Base-by-base conservation (phyloP, 2,113 vertebrate genomes). In the Dipodomys spectabilis region DNA sequence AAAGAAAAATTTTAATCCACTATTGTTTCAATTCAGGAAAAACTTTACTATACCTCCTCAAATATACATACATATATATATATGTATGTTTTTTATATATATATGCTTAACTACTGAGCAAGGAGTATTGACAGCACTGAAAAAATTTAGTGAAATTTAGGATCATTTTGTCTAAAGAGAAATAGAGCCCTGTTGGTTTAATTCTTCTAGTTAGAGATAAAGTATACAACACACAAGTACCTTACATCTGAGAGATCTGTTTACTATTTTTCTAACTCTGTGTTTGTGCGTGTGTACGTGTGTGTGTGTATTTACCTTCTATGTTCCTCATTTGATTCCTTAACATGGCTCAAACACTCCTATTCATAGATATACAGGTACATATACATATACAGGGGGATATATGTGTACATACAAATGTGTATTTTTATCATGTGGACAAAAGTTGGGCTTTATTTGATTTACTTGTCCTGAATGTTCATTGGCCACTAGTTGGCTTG, bases 381-480 rank as follows among this genome's bases (percentile, higher is more conserved):
- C 30, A 9, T 64, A 6, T 22, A 19, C 60, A 62, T 22, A 19
- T 62, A 16, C 60, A 22, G 15, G 60, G 25, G 32, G 9, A 18
- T 45, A 13, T 23, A 4, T 45, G 19, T 27, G 11, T 49, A 19
- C 7, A 11, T 53, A 25, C 19, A 25, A 13, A 32, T 53, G 19
- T 39, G 49, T 32, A 30, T 53, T 62, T 60, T 60, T 65, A 16
- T n/a, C 62, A 57, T 6, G 39, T 68, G 93, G 45, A 79, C 69
- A 93, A 84, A 92, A 74, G 30, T 71, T 82, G 71, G 74, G 32
- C 78, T 95, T 92, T 62, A 68, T 53, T 65, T n/a, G 32, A 57
- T 86, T 95, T 91, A 30, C 25, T 39, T 45, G 25, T 32, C 35
- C 32, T 80, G 30, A 88, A 90, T 68, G 20, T 68, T 83, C n/a